Conservation (phyloP, 2,888 invertebrate species). For the Dascillus cervinus region DNA sequence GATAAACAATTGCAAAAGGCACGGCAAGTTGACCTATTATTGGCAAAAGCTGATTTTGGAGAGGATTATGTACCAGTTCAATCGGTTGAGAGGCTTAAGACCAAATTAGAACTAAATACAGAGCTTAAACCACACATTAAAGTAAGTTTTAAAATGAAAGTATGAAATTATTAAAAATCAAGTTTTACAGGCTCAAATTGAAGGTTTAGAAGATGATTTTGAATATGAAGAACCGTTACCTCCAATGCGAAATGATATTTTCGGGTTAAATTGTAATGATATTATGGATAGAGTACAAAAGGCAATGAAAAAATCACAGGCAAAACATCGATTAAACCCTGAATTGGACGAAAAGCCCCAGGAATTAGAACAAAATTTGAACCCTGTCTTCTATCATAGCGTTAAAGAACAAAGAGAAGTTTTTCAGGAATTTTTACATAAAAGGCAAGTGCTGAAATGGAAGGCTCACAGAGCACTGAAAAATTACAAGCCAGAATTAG, state of each 20-base stretch:
- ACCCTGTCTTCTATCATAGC: constrained; percentile 26
- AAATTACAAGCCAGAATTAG: constrained; percentile 26
- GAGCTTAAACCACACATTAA: constrained; percentile 47
- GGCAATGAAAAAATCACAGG: constrained; percentile 32
- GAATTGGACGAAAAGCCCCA: neutral
- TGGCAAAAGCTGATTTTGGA: constrained; percentile 59
- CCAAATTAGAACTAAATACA: constrained; percentile 41
- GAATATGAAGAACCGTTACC: constrained; percentile 45
- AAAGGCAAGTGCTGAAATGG: constrained; percentile 42
- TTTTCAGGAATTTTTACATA: constrained; percentile 48
- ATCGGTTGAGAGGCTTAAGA: constrained; percentile 27
- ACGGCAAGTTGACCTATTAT: constrained; percentile 52
- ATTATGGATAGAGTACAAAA: constrained; percentile 48
- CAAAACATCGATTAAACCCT: constrained; percentile 22
- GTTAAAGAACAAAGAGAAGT: constrained; percentile 42
- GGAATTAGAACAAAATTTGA: constrained; percentile 19
- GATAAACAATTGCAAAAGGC: constrained; percentile 52
- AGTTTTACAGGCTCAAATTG: constrained; percentile 20
- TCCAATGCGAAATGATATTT: constrained; percentile 61
- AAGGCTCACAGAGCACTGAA: constrained; percentile 24
- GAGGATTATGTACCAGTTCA: constrained; percentile 53
- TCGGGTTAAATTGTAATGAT: constrained; percentile 58
- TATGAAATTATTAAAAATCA: too few species aligned
- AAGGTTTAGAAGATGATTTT: constrained; percentile 23
- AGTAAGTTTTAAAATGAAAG: too few species aligned